phyloP scores from a whole-genome alignment of 2,888 invertebrate species.

The Lordiphosa andalusiaca region DNA sequence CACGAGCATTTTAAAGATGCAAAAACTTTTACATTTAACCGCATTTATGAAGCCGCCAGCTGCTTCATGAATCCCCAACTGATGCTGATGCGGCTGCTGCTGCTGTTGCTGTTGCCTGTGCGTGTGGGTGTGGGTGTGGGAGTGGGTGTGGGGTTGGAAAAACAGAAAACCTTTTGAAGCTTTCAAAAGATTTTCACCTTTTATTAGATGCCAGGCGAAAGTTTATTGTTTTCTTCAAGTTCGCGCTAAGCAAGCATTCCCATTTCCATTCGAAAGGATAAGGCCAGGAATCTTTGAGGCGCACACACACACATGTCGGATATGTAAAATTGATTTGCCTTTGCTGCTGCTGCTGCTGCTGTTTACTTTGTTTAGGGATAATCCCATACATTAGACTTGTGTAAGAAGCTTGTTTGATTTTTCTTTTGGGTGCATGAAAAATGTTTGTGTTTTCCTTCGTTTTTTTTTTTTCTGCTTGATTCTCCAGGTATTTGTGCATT shows the following conservation, averaged over 20 bases:
- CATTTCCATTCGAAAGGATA: constrained; percentile 54
- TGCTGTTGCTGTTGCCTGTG: background rate
- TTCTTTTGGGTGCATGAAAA: constrained; percentile 15
- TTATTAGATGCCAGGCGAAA: constrained; percentile 68
- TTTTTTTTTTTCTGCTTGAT: constrained; percentile 21
- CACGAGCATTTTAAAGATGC: constrained; percentile 57
- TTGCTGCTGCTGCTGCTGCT: constrained; percentile 21
- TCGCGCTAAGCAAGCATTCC: constrained; percentile 45
- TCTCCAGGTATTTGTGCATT: constrained; percentile 55
- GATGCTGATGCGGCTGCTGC: background rate
- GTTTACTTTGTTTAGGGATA: constrained; percentile 66
- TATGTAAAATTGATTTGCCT: constrained; percentile 73
- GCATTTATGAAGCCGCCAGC: constrained; percentile 67
- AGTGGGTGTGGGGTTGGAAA: no score
- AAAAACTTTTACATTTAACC: constrained; percentile 73
- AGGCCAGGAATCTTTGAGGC: constrained; percentile 31
- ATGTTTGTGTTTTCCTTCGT: constrained; percentile 18
- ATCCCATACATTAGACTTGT: constrained; percentile 71
- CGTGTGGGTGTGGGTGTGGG: no score
- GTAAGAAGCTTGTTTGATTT: constrained; percentile 61
- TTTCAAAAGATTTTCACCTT: constrained; percentile 74
- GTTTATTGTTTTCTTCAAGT: constrained; percentile 71
- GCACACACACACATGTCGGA: constrained; percentile 15
- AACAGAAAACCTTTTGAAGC: constrained; percentile 61
- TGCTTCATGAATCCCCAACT: constrained; percentile 30